These are phyloP conservation scores for Aphidius colemani DNA, from an alignment of 2,888 invertebrate genomes.

Conservation along the genomic window DNA sequence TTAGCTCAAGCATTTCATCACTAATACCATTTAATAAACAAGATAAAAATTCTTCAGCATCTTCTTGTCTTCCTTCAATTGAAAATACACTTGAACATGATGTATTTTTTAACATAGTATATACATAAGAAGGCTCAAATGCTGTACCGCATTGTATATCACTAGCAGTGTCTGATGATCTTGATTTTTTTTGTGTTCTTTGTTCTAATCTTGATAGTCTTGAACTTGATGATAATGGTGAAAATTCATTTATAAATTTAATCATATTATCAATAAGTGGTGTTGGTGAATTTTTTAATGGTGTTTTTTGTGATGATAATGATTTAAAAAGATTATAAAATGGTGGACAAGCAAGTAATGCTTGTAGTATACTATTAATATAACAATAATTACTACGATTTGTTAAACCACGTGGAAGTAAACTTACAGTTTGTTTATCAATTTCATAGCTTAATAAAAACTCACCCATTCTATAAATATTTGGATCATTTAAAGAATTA, in stretches of 20 bases:
- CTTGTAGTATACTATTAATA: conserved; percentile 93
- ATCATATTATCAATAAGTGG: conserved; percentile 93
- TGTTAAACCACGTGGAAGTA: conserved; percentile 87
- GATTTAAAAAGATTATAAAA: conserved; percentile 89
- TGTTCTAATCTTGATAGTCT: conserved; percentile 60
- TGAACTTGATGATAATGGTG: conserved; percentile 67
- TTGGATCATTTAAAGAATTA: conserved; percentile 66
- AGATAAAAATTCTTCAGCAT: conserved; percentile 95
- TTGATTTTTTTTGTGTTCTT: conserved; percentile 57
- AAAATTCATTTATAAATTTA: conserved; percentile 80
- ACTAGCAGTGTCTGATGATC: conserved; percentile 56
- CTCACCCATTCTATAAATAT: conserved; percentile 75
- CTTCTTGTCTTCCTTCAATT: conserved; percentile 91
- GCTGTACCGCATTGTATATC: conserved; percentile 75
- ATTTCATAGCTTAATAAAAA: conserved; percentile 76
- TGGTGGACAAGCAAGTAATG: conserved; percentile 91
- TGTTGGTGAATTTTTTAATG: conserved; percentile 65
- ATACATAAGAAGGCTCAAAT: conserved; percentile 87
- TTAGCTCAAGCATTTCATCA: conserved; percentile 91
- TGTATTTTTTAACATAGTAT: conserved; percentile 80
- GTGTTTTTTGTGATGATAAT: conserved; percentile 68
- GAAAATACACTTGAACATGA: conserved; percentile 72
- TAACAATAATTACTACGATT: conserved; percentile 97
- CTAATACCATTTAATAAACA: conserved; percentile 91
- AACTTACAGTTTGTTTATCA: conserved; percentile 77